Evolutionary conservation across 2,797 vertebrate species (phyloP).

Genomic region (Cyclura pinguis): DNA sequence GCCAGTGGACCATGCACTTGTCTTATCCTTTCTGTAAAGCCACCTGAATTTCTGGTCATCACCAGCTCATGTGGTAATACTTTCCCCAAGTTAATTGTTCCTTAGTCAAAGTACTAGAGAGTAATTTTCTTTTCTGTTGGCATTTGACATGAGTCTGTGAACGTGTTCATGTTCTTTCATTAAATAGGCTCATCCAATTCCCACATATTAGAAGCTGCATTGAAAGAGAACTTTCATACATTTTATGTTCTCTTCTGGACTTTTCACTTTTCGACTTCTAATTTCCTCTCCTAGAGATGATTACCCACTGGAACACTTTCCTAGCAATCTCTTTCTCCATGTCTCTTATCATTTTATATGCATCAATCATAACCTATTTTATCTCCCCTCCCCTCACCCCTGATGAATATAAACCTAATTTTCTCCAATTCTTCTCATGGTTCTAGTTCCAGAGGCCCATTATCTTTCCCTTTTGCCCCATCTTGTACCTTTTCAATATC

Average conservation of each 20-base stretch:
- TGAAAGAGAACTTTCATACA: conserved; percentile 17
- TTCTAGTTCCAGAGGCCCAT: conserved; percentile 11
- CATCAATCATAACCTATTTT: neutral
- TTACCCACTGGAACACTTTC: conserved; percentile 37
- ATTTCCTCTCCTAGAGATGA: conserved; percentile 22
- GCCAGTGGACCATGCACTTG: neutral
- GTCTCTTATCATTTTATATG: conserved; percentile 30
- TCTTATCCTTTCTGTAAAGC: neutral
- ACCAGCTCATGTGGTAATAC: neutral
- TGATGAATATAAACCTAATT: conserved; percentile 35
- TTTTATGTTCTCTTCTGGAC: conserved; percentile 9
- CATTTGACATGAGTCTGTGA: conserved; percentile 25
- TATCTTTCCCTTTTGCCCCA: neutral
- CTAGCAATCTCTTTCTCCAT: conserved; percentile 11
- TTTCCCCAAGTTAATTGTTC: neutral
- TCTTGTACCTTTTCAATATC: conserved; percentile 17
- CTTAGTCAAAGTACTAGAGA: neutral
- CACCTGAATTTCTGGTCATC: neutral
- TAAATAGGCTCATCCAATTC: conserved; percentile 16
- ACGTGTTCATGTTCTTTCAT: neutral
- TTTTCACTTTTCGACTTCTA: conserved; percentile 31
- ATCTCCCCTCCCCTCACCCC: neutral
- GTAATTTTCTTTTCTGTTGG: neutral
- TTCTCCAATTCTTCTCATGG: conserved; percentile 9
- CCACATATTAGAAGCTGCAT: neutral